Base-by-base conservation (phyloP, 2,797 vertebrate species). In the Phalloptychus januarius region DNA sequence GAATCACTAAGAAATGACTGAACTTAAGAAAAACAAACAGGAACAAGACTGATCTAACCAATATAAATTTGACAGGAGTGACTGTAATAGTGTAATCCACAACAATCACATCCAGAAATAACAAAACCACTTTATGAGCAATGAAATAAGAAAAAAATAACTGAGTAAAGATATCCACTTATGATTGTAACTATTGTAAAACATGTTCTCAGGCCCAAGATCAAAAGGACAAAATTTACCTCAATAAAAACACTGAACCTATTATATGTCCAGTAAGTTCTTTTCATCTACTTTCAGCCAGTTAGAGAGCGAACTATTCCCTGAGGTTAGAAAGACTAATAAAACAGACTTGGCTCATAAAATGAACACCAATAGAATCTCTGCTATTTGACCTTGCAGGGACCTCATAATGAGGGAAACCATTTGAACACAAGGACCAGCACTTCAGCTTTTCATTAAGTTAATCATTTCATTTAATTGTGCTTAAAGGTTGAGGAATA, bases 381-480 rank as follows among this genome's bases (percentile, higher is more conserved):
- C 78, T 79, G 75, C 79, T 72, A 85, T 63, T 80, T 94, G 88
- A 93, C 86, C 88, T 91, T 84, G 81, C 74, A 71, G 75, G 79
- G 72, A 52, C 54, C 74, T 76, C 77, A 61, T 93, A 94, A 92
- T 92, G 83, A 88, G 77, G 74, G 71, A 84, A 86, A 90, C 85
- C 75, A 86, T 91, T 89, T 86, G 63, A 85, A 84, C 61, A 74
- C 83, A 74, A 75, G 76, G 76, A 84, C 75, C 58, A 71, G 74
- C 80, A 74, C 76, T 87, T 61, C 79, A 77, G 75, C 86, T 76
- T 93, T 91, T 90, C 83, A 95, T 94, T 92, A 92, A 80, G 89
- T 56, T 87, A 94, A 94, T 87, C 89, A 94, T 93, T 92, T 91
- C 79, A 91, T 91, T 91, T 93, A 93, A 93, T 91, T 93, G 87